Percentiles rank a stretch among this genome's conserved stretches.
These are phyloP conservation scores for Falco berigora DNA, from an alignment of 2,797 vertebrate genomes.

Conservation along the genomic window DNA sequence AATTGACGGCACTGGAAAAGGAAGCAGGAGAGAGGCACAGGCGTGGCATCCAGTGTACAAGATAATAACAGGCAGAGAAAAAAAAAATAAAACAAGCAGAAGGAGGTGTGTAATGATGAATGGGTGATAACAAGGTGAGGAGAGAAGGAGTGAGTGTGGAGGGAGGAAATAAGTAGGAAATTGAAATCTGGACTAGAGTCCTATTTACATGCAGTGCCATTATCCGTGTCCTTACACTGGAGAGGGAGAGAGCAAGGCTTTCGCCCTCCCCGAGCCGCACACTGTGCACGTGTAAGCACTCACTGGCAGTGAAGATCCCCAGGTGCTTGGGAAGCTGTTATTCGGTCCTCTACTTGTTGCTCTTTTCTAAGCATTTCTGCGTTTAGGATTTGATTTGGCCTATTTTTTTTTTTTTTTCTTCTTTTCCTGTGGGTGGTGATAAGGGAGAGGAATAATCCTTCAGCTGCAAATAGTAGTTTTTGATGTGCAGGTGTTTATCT, in stretches of 20 bases:
- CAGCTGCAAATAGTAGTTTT: not conserved
- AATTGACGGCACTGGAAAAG: rapidly evolving
- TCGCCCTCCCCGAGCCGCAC: not conserved
- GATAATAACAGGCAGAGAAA: not conserved
- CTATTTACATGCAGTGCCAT: not conserved
- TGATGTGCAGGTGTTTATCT: not conserved
- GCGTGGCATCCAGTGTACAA: not conserved
- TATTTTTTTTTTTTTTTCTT: not conserved
- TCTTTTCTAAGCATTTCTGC: not conserved
- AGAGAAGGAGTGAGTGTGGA: not conserved
- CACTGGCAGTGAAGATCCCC: not conserved
- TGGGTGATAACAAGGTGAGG: not conserved
- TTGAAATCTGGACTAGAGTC: not conserved
- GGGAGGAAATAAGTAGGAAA: constrained; percentile 15
- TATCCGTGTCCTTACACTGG: not conserved
- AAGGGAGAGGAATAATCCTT: not conserved
- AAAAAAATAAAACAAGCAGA: not conserved
- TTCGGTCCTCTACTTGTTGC: not conserved
- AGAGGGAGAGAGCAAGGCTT: not conserved
- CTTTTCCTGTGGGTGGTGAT: not conserved
- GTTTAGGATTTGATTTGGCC: not conserved
- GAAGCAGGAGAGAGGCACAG: not conserved
- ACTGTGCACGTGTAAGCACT: not conserved
- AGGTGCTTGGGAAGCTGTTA: not conserved
- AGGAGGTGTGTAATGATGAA: rapidly evolving